phyloP scores from a whole-genome alignment of 2,797 vertebrate genomes.

The Syndactyla subalaris region DNA sequence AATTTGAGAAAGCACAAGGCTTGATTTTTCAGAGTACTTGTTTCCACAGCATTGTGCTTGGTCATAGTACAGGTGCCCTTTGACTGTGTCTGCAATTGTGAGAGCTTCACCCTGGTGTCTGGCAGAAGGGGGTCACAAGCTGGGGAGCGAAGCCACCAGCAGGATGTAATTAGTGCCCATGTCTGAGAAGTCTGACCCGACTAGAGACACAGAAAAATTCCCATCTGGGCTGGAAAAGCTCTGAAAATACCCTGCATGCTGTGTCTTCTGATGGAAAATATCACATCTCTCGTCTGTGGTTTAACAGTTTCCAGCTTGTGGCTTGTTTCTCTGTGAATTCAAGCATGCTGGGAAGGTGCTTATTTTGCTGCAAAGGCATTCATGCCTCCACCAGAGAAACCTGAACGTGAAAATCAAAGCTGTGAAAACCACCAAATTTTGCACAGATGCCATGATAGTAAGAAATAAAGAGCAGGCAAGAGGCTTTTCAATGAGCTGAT shows the following conservation, averaged over 20 bases:
- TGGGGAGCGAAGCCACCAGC: background rate
- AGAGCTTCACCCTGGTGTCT: background rate
- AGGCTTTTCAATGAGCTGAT: background rate
- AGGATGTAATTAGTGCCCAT: background rate
- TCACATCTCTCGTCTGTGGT: background rate
- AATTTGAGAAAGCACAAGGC: background rate
- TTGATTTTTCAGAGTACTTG: background rate
- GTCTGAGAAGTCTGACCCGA: background rate
- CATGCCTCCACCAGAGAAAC: background rate
- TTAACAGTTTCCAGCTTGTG: background rate
- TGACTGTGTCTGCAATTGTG: background rate
- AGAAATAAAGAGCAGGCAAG: background rate
- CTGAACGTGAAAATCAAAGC: background rate
- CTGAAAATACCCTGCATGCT: background rate
- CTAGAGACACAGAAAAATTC: background rate
- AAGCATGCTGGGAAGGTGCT: background rate
- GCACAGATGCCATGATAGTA: background rate
- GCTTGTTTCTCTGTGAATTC: background rate
- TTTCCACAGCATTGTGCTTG: constrained; percentile 1
- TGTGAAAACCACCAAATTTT: background rate
- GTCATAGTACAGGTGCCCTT: background rate
- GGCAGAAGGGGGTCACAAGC: background rate
- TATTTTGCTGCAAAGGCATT: background rate
- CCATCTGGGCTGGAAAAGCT: background rate
- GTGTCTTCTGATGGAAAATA: background rate